These are phyloP conservation scores for Zootoca vivipara DNA, from an alignment of 2,113 vertebrate species.

Conservation along the genomic window DNA sequence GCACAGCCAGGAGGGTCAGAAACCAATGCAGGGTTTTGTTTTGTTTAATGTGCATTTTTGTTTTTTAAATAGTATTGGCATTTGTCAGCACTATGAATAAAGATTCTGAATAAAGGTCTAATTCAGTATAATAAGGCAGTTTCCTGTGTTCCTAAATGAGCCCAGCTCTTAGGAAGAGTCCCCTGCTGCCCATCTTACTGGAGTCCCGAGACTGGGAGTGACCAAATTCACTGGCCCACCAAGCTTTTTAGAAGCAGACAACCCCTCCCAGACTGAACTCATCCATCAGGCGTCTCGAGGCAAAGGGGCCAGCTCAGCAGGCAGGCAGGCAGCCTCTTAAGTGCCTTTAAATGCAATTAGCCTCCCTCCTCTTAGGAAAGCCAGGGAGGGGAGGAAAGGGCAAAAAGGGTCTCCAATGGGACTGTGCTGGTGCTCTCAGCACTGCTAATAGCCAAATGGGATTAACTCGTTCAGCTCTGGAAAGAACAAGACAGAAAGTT, in stretches of 20 bases:
- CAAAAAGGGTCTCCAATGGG: neutral
- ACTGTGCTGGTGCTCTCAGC: neutral
- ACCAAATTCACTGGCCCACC: neutral
- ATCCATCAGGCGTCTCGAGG: slow-evolving; percentile 21
- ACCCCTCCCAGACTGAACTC: neutral
- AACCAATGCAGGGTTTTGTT: too few species aligned
- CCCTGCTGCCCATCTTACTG: too few species aligned
- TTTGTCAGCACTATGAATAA: too few species aligned
- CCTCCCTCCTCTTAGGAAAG: neutral
- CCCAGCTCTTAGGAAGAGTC: too few species aligned
- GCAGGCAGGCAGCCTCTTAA: neutral
- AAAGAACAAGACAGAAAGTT: neutral
- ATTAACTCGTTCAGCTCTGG: neutral
- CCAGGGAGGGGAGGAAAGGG: neutral
- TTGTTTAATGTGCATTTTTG: too few species aligned
- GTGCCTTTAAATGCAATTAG: slow-evolving; percentile 32
- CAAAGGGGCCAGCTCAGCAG: neutral
- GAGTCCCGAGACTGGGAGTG: neutral
- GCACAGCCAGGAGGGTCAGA: too few species aligned
- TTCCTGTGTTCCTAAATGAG: too few species aligned
- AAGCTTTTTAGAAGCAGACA: neutral
- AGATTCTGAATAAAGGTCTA: too few species aligned
- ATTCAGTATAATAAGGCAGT: too few species aligned
- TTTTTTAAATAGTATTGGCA: too few species aligned
- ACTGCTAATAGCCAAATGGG: neutral